Conservation (phyloP, 2,888 invertebrate species). For the Melanophora roralis region DNA sequence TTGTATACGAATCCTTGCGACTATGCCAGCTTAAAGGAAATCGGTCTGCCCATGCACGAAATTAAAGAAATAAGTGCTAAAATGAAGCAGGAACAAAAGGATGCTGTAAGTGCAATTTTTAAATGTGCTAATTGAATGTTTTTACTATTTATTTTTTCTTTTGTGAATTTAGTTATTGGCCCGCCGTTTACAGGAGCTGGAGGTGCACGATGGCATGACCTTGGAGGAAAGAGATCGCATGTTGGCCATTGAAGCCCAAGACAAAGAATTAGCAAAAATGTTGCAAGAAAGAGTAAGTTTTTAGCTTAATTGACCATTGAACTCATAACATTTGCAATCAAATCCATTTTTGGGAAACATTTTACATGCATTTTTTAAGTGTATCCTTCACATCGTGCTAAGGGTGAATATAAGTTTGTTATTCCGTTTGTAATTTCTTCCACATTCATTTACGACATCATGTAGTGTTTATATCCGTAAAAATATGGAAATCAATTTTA, state of each 20-base stretch:
- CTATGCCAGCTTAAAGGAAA: conserved; percentile 75
- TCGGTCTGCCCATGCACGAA: conserved; percentile 78
- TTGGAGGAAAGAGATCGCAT: conserved; percentile 80
- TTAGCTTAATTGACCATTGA: background rate
- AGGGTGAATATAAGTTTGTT: too few relatives aligned
- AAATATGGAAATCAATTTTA: too few relatives aligned
- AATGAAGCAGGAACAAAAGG: conserved; percentile 83
- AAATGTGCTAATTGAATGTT: background rate
- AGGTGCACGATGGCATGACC: conserved; percentile 80
- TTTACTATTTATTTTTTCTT: background rate
- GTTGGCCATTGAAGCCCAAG: conserved; percentile 87
- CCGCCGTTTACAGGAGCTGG: conserved; percentile 85
- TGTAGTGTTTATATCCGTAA: too few relatives aligned
- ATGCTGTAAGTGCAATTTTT: conserved; percentile 80
- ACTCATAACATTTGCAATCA: too few relatives aligned
- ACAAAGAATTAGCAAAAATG: conserved; percentile 86
- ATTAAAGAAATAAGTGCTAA: conserved; percentile 80
- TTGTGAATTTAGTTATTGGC: conserved; percentile 81
- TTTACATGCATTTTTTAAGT: too few relatives aligned
- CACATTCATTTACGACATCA: too few relatives aligned
- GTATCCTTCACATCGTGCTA: too few relatives aligned
- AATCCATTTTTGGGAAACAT: too few relatives aligned
- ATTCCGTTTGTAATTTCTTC: too few relatives aligned
- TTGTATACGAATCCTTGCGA: conserved; percentile 75
- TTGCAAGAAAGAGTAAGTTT: conserved; percentile 81